Base-by-base conservation (phyloP, 2,888 invertebrate species). In the Ophioninae sp. region DNA sequence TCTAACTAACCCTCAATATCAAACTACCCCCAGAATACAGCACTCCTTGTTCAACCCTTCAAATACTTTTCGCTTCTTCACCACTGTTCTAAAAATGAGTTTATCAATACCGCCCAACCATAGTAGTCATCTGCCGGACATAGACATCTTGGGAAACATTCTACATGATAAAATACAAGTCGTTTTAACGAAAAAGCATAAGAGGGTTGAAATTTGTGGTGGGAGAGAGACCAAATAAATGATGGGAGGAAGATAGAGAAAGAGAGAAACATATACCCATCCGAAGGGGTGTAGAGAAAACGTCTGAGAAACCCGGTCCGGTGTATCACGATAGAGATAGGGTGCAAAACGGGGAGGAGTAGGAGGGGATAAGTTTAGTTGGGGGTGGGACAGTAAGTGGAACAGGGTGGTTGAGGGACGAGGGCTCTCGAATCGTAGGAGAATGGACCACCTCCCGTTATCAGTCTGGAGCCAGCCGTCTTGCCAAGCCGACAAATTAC, bases 401-500 rank as follows among this genome's bases (percentile, higher is more conserved):
- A 86, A 87, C 86, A 86, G 86, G 83, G 83, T 84, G 83, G 86
- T 82, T 84, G 83, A 30, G n/a, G 85, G 77, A 84, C 85, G 82
- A 81, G 81, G 86, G 87, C 82, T 87, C 86, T 88, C 85, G 89
- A 91, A 90, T 89, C 90, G 89, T 88, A 88, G 90, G 91, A 91
- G 91, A 91, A 92, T 91, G 91, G 91, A 92, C 91, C 92, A 91
- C 89, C 90, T 88, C 89, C 89, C 88, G 92, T 92, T 92, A 92
- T 92, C 92, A 91, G 91, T 89, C 88, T 87, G 88, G 88, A 89
- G 88, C 91, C 91, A 91, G 92, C 90, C 90, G 90, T 89, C 90
- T 90, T 88, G 88, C 88, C 91, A 89, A 91, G 91, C 91, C 91
- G 91, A 92, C 92, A 92, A 92, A 92, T 92, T 91, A 92, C 92